Percentiles rank a stretch among this genome's conserved stretches.
Evolutionary conservation across 2,797 vertebrate genomes (phyloP).

Genomic region (Falco rusticolus): DNA sequence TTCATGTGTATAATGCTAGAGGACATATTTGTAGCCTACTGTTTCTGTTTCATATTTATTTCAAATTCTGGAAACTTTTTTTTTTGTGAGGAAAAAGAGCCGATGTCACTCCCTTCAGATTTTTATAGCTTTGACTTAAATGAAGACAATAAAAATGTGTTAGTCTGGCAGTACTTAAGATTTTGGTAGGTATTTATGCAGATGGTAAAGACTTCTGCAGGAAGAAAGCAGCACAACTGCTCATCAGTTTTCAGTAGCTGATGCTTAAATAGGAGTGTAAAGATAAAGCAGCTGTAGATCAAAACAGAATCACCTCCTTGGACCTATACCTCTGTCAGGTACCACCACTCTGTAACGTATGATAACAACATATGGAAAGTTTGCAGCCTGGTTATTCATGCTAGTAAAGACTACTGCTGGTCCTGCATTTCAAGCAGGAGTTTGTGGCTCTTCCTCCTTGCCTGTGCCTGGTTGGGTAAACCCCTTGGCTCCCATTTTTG

Average conservation of each 20-base stretch:
- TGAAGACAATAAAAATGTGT: not conserved
- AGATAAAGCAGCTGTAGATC: not conserved
- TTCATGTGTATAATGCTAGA: not conserved
- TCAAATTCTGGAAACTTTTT: not conserved
- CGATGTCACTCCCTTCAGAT: not conserved
- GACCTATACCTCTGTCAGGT: not conserved
- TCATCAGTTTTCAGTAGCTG: not conserved
- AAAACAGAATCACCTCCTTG: not conserved
- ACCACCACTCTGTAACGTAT: not conserved
- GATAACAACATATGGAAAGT: not conserved
- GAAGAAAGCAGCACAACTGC: not conserved
- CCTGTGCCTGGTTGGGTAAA: not conserved
- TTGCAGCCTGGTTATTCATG: not conserved
- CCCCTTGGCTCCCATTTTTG: not conserved
- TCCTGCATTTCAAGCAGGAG: not conserved
- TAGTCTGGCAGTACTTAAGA: not conserved
- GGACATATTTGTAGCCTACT: not conserved
- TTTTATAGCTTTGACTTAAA: not conserved
- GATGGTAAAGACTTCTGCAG: not conserved
- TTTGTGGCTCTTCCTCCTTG: not conserved
- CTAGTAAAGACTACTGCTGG: not conserved
- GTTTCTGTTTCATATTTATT: not conserved
- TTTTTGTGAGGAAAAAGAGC: not conserved
- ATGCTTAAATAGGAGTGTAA: not conserved
- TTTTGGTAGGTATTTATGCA: not conserved